phyloP scores from a whole-genome alignment of 2,797 vertebrate species.

The Hyperoplus lanceolatus region DNA sequence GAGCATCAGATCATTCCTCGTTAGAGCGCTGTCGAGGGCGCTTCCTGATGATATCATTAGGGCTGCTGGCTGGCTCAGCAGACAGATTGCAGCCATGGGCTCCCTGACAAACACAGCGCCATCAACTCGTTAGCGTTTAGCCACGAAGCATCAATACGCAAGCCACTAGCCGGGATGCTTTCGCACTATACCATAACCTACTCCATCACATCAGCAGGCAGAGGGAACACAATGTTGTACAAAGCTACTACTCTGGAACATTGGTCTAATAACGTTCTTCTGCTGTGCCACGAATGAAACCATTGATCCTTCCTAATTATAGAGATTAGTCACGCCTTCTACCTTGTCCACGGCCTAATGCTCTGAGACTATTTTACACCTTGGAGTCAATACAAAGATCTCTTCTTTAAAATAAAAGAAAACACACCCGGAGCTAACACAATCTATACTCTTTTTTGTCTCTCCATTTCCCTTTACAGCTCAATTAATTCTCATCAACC shows the following conservation, averaged over 20 bases:
- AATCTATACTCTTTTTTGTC: constrained; percentile 35
- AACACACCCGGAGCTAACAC: constrained; percentile 31
- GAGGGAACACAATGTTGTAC: constrained; percentile 73
- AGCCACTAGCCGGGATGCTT: constrained; percentile 67
- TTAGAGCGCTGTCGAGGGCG: constrained; percentile 76
- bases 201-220: constrained; percentile 68
- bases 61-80: constrained; percentile 79
- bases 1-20: constrained; percentile 78
- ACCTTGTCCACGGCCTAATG: constrained; percentile 35
- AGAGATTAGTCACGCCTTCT: constrained; percentile 73
- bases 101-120: constrained; percentile 80
- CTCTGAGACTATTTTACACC: constrained; percentile 47
- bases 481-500: constrained; percentile 60
- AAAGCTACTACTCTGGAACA: constrained; percentile 68
- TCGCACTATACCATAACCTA: constrained; percentile 71
- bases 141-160: constrained; percentile 76
- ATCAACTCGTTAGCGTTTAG: constrained; percentile 76
- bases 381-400: constrained; percentile 38
- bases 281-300: constrained; percentile 69
- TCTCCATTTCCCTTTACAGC: constrained; percentile 48
- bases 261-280: constrained; percentile 71
- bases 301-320: constrained; percentile 74
- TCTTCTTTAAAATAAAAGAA: constrained; percentile 27
- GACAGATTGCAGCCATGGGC: constrained; percentile 81
- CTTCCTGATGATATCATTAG: constrained; percentile 85